Conservation (phyloP, 1,140 invertebrate species). For the Lordiphosa stackelbergi region DNA sequence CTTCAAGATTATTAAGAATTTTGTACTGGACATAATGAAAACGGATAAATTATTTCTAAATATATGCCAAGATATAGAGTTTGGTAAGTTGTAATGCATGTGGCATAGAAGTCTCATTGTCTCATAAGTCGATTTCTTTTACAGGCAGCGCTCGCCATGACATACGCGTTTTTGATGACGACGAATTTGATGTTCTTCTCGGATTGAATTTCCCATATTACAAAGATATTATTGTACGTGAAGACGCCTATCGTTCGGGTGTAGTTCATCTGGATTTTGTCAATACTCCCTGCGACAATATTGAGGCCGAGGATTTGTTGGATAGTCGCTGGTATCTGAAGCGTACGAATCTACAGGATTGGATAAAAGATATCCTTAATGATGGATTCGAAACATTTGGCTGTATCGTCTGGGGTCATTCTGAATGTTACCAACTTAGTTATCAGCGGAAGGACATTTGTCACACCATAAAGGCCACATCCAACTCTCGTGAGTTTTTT, state of each 20-base stretch:
- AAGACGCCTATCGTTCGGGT: conserved; percentile 31
- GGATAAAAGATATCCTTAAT: conserved; percentile 30
- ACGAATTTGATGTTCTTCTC: conserved; percentile 47
- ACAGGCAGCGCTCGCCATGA: conserved; percentile 35
- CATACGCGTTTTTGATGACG: conserved; percentile 23
- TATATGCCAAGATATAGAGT: not conserved
- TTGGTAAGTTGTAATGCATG: conserved; percentile 27
- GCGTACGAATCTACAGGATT: conserved; percentile 16
- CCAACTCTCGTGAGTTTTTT: conserved; percentile 1
- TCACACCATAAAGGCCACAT: conserved; percentile 36
- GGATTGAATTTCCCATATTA: conserved; percentile 32
- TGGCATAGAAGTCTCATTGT: too few species aligned
- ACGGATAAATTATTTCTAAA: not conserved
- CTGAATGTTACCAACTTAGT: conserved; percentile 10
- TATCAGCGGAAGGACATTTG: conserved; percentile 17
- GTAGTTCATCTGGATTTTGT: conserved; percentile 40
- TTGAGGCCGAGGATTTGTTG: conserved; percentile 7
- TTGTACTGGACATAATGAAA: conserved; percentile 16
- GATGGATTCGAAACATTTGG: not conserved
- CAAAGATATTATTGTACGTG: conserved; percentile 12
- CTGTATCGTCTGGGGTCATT: not conserved
- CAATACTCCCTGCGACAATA: not conserved
- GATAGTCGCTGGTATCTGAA: conserved; percentile 12
- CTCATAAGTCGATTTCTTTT: not conserved
- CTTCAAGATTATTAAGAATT: conserved; percentile 21